Base-by-base conservation (phyloP, 1,140 invertebrate genomes). In the Atta cephalotes region DNA sequence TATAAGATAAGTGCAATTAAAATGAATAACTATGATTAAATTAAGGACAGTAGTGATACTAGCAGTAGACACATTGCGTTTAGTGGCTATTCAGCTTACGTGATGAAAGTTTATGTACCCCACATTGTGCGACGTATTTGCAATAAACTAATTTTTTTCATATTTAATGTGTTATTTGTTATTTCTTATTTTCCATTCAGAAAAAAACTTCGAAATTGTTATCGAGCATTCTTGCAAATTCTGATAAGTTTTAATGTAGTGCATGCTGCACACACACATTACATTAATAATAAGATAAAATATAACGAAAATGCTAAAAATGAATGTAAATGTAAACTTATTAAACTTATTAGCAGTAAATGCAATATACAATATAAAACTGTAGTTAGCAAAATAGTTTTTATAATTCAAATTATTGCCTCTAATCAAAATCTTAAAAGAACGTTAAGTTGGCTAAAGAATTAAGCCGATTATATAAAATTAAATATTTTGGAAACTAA, bases 41-140 rank as follows among this genome's bases (percentile, higher is more conserved):
- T 76, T 76, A 62, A 84, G 39, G 56, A 84, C 28, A 28, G 80
- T 84, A 76, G 70, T 76, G 80, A 84, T 84, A 82, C 80, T 82
- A 74, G 80, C 68, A 76, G 70, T 84, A 84, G 70, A 76, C 35
- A 51, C n/a, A 31, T 72, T 9, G 51, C 18, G 25, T 51, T 63
- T 84, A 63, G 28, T n/a, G 25, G 10, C 49, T 21, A 63, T 35
- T 35, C 31, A 31, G 70, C 39, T 84, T 74, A 51, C 56, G 14
- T 63, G 31, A 63, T 76, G 45, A 76, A 76, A 76, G 45, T n/a
- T 84, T 51, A 84, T 84, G 70, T 84, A 51, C 45, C 80, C 70
- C 53, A 84, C 66, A 81, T 58, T 81, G 51, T 63, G 35, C 56
- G n/a, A 84, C 14, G 21, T 74, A 58, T 84, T 84, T 84, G 7